These are phyloP conservation scores for Lampropteryx suffumata DNA, from an alignment of 2,888 invertebrate species.

Conservation along the genomic window DNA sequence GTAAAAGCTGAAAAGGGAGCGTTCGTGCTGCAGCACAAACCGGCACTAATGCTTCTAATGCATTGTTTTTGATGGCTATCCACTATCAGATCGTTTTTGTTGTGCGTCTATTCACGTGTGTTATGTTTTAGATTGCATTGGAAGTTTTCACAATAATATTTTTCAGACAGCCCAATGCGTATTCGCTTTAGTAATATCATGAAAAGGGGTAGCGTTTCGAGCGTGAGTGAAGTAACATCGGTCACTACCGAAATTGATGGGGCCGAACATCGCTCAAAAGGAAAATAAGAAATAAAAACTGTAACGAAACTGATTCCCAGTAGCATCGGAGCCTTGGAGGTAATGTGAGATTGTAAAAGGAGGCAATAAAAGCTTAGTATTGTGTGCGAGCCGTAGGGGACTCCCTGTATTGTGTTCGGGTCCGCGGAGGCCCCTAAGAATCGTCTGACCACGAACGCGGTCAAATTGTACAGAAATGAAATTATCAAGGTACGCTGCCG, in stretches of 20 bases:
- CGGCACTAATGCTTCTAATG: constrained; percentile 61
- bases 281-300: constrained; percentile 70
- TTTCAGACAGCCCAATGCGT: constrained; percentile 30
- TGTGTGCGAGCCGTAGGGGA: constrained; percentile 79
- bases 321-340: constrained; percentile 72
- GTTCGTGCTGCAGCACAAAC: constrained; percentile 46
- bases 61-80: constrained; percentile 63
- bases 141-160: constrained; percentile 25
- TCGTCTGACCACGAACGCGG: constrained; percentile 80
- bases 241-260: constrained; percentile 61
- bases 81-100: constrained; percentile 41
- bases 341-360: constrained; percentile 82
- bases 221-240: constrained; percentile 47
- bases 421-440: constrained; percentile 76
- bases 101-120: constrained; percentile 30
- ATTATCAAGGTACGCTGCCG: constrained; percentile 83
- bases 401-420: constrained; percentile 75
- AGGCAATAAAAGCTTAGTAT: constrained; percentile 83
- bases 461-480: constrained; percentile 84
- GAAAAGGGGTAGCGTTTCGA: constrained; percentile 42
- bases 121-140: constrained; percentile 33
- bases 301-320: constrained; percentile 80
- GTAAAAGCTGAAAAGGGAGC: constrained; percentile 62
- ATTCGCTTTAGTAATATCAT: constrained; percentile 42
- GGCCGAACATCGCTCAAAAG: constrained; percentile 68